Conservation (phyloP, 1,140 invertebrate genomes). For the Hesperophylax magnus region DNA sequence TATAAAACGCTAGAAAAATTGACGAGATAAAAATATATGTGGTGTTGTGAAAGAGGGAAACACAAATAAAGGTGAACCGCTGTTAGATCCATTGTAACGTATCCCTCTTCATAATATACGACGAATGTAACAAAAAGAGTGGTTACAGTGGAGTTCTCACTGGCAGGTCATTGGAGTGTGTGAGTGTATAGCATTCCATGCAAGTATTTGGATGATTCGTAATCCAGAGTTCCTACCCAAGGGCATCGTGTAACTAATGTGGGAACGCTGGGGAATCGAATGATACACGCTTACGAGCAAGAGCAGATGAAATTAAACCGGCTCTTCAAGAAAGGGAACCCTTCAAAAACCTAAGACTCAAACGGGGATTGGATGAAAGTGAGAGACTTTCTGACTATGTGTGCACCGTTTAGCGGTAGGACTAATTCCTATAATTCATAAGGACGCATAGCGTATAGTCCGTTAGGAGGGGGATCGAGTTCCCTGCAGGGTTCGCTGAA, state of each 20-base stretch:
- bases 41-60: no score
- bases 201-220: background rate
- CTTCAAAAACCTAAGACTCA: background rate
- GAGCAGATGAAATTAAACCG: background rate
- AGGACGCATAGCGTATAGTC: background rate
- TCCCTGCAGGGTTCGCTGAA: slow-evolving; percentile 13
- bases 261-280: background rate
- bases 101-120: no score
- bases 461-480: no score
- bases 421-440: background rate
- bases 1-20: no score
- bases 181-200: no score
- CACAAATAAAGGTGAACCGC: no score
- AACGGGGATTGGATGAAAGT: background rate
- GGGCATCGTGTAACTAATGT: slow-evolving; percentile 1
- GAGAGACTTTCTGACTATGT: background rate
- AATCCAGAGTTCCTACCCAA: background rate
- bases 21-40: no score
- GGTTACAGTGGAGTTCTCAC: no score
- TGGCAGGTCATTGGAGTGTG: no score
- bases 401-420: background rate
- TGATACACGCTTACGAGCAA: background rate
- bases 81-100: no score
- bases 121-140: no score
- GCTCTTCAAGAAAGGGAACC: background rate